Percentiles rank a stretch among this genome's conserved stretches.
Evolutionary conservation across 1,140 invertebrate species (phyloP).

Genomic region (Diplogasteroides magnus): DNA sequence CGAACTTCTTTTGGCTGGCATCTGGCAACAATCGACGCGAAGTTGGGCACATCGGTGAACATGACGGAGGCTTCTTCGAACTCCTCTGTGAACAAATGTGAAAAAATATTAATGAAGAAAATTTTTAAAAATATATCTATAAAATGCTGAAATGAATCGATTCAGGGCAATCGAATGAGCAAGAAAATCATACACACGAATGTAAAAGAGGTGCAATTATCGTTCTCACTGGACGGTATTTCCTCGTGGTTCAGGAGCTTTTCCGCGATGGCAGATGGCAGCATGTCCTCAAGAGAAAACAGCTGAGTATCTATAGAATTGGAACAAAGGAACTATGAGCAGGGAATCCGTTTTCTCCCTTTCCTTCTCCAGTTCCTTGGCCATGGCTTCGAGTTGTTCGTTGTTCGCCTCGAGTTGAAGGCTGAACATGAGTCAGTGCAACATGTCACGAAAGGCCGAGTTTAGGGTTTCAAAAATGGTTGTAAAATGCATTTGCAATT

Average conservation of each 20-base stretch:
- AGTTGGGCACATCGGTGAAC: constrained; percentile 46
- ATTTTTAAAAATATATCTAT: background rate
- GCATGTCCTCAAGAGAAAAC: too few species aligned
- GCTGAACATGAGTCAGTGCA: constrained; percentile 31
- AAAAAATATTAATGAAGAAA: background rate
- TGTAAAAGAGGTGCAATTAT: too few species aligned
- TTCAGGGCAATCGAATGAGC: too few species aligned
- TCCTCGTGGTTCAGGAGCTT: constrained; percentile 43
- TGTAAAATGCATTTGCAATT: too few species aligned
- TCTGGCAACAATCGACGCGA: constrained; percentile 37
- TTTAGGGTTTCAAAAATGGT: too few species aligned
- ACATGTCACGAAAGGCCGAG: constrained; percentile 51
- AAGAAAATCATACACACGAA: too few species aligned
- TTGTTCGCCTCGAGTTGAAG: constrained; percentile 81
- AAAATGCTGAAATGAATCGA: background rate
- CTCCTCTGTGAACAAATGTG: background rate
- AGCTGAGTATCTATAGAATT: too few species aligned
- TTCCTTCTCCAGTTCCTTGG: constrained; percentile 84
- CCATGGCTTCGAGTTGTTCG: constrained; percentile 89
- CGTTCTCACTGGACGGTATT: constrained; percentile 43
- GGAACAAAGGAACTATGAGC: too few species aligned
- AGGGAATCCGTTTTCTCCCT: constrained; percentile 85
- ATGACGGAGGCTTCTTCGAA: constrained; percentile 46
- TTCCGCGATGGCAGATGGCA: constrained; percentile 42
- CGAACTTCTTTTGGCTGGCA: constrained; percentile 49